Evolutionary conservation across 2,113 vertebrate species (phyloP).

Genomic region (Salvelinus namaycush): DNA sequence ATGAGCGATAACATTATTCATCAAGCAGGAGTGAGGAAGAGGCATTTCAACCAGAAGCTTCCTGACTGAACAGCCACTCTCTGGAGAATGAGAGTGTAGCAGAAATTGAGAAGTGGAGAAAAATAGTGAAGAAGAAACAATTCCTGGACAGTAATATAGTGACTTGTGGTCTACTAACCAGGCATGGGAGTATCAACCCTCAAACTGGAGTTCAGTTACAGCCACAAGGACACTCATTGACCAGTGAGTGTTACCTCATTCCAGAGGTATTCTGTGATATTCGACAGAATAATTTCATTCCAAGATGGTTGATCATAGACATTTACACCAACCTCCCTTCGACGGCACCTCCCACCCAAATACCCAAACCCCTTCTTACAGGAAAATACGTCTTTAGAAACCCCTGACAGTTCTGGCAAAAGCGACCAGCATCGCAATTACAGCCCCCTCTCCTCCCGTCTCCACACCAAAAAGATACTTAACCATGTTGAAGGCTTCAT

Average conservation of each 20-base stretch:
- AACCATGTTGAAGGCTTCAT: constrained; percentile 99
- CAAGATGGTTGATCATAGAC: neutral
- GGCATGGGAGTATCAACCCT: too few relatives aligned
- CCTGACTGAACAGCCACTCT: constrained; percentile 81
- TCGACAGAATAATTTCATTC: neutral
- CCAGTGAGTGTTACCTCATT: neutral
- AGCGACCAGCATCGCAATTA: constrained; percentile 91
- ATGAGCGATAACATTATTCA: constrained; percentile 87
- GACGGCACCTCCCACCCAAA: constrained; percentile 40
- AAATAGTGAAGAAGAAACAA: neutral
- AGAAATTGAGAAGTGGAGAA: constrained; percentile 8
- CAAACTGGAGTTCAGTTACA: neutral
- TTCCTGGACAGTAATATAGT: neutral
- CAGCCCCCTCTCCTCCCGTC: constrained; percentile 54
- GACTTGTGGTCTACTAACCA: too few relatives aligned
- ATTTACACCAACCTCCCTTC: constrained; percentile 7
- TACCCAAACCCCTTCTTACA: constrained; percentile 41
- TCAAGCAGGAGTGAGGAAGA: constrained; percentile 82
- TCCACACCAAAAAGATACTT: constrained; percentile 76
- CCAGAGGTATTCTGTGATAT: neutral
- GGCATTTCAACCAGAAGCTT: constrained; percentile 83
- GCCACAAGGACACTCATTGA: neutral
- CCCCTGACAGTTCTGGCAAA: constrained; percentile 79
- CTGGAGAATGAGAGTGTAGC: neutral
- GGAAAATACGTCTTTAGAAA: constrained; percentile 55